Conservation (phyloP, 2,113 vertebrate species). For the Ochotona curzoniae region DNA sequence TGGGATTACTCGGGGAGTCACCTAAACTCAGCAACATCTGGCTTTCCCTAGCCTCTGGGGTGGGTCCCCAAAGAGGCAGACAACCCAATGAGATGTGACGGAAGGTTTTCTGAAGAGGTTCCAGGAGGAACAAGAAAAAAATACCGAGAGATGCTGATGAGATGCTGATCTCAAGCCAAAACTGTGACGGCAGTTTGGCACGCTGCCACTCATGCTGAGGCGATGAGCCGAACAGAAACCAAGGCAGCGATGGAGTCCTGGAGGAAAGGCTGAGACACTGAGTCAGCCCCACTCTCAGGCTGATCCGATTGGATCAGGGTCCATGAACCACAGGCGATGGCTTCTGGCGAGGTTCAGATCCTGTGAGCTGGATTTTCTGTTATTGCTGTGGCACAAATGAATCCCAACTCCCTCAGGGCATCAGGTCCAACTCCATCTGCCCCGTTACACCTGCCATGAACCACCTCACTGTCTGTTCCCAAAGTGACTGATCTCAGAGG, state of each 20-base stretch:
- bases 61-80: not conserved
- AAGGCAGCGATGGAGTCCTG: not conserved
- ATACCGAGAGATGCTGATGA: too few relatives aligned
- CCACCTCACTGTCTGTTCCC: not conserved
- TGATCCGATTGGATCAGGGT: not conserved
- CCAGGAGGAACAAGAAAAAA: not conserved
- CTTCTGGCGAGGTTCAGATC: not conserved
- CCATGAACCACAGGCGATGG: not conserved
- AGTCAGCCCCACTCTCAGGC: not conserved
- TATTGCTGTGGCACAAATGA: not conserved
- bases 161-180: not conserved
- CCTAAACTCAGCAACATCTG: not conserved
- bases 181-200: not conserved
- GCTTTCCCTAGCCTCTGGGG: not conserved
- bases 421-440: not conserved
- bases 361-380: not conserved
- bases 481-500: not conserved
- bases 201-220: not conserved
- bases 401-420: not conserved
- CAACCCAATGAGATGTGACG: not conserved
- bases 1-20: too few relatives aligned
- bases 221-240: not conserved
- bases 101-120: not conserved
- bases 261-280: not conserved
- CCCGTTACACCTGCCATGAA: not conserved